A percentile compares a stretch with the other conserved stretches of the same genome.
Conservation (phyloP, 2,113 vertebrate species). For the Turdus rufiventris region DNA sequence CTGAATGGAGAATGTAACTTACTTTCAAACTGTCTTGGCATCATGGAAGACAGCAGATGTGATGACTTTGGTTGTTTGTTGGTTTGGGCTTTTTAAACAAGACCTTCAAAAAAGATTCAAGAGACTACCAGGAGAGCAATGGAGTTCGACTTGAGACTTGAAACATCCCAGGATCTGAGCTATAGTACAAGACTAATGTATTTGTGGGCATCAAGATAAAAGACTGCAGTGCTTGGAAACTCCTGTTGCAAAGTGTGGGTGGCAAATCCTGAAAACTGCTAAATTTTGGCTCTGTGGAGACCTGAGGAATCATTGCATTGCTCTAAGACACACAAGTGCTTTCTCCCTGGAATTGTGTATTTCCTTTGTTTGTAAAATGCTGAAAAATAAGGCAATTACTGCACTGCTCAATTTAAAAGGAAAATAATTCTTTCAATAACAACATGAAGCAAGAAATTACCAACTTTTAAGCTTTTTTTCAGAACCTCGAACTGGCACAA, state of each 20-base stretch:
- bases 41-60: not conserved
- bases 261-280: not conserved
- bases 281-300: not conserved
- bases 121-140: not conserved
- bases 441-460: not conserved
- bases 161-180: not conserved
- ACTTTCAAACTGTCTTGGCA: not conserved
- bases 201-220: not conserved
- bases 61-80: not conserved
- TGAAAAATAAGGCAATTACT: not conserved
- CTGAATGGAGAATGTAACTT: not conserved
- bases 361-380: not conserved
- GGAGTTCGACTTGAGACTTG: not conserved
- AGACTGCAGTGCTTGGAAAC: not conserved
- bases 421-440: not conserved
- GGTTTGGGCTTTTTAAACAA: not conserved
- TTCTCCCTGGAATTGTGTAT: not conserved
- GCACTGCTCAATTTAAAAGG: not conserved
- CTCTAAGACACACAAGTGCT: rapidly evolving
- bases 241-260: not conserved
- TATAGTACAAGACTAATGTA: not conserved
- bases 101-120: not conserved
- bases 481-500: not conserved
- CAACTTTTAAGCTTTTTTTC: not conserved
- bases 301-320: not conserved